These are phyloP conservation scores for Zosterops pallidus DNA, from an alignment of 2,113 vertebrate species.

Conservation along the genomic window DNA sequence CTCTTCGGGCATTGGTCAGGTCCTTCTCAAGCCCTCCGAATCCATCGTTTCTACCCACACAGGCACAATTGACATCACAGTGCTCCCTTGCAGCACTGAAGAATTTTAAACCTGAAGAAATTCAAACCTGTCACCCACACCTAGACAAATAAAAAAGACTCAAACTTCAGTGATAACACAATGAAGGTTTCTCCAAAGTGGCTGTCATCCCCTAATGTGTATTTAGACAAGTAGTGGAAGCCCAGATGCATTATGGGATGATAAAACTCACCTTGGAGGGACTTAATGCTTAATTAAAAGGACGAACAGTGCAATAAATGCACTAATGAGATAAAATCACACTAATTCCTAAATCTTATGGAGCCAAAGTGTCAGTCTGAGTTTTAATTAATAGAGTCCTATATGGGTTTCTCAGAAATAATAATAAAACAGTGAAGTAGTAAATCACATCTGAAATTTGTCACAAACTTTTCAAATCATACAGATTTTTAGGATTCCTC, in stretches of 20 bases:
- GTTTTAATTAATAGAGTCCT: conserved; percentile 74
- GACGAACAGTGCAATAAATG: conserved; percentile 51
- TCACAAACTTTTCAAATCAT: background rate
- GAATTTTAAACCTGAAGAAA: background rate
- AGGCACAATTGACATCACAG: background rate
- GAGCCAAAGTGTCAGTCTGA: conserved; percentile 31
- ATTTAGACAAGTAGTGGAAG: conserved; percentile 35
- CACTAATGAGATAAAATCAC: conserved; percentile 59
- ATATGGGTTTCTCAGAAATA: conserved; percentile 70
- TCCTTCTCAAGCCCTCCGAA: background rate
- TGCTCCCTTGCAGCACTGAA: background rate
- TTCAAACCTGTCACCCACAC: background rate
- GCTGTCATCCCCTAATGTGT: conserved; percentile 2
- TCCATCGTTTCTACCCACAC: background rate
- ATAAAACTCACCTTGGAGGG: conserved; percentile 60
- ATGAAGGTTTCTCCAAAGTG: conserved; percentile 10
- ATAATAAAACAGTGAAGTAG: conserved; percentile 56
- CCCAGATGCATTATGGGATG: conserved; percentile 47
- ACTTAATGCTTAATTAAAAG: conserved; percentile 57
- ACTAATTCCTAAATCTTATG: conserved; percentile 62
- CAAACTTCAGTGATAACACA: background rate
- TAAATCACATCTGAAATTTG: conserved; percentile 28
- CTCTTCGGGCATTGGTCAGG: background rate
- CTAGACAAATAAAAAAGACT: background rate
- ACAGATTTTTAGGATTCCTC: background rate